Conservation (phyloP, 2,797 vertebrate species). For the Mareca penelope region DNA sequence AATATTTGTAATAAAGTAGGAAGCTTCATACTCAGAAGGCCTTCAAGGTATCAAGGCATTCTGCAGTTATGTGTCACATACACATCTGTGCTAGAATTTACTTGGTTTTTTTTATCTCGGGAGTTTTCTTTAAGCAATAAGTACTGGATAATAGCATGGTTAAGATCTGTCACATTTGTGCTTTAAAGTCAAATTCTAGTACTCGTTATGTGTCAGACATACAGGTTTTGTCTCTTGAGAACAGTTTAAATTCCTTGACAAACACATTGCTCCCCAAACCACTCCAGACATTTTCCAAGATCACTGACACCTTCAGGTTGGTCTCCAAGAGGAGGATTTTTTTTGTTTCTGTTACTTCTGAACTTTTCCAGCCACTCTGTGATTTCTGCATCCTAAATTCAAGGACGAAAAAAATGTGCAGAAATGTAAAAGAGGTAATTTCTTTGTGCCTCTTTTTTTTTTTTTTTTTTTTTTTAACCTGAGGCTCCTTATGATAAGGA, state of each 20-base stretch:
- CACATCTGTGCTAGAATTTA: background rate
- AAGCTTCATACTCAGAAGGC: constrained; percentile 9
- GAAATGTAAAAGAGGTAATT: background rate
- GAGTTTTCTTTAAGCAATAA: background rate
- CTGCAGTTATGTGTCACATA: background rate
- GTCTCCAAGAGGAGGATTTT: background rate
- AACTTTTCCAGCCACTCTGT: background rate
- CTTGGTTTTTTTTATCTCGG: background rate
- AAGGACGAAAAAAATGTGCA: background rate
- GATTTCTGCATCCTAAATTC: background rate
- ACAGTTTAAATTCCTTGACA: background rate
- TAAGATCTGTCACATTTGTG: background rate
- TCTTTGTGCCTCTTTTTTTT: background rate
- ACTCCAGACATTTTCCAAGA: background rate
- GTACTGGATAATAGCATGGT: background rate
- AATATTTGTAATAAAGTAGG: background rate
- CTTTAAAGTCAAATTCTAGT: background rate
- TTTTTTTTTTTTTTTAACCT: background rate
- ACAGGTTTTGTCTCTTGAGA: background rate
- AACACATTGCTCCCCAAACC: background rate
- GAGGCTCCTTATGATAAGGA: background rate
- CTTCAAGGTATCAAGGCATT: background rate
- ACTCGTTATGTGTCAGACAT: background rate
- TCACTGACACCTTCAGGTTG: background rate
- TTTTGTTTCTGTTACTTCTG: background rate